Evolutionary conservation across 2,113 vertebrate species (phyloP), one percentile per base, ranked within the genome.

Genomic region (Tapirus terrestris): DNA sequence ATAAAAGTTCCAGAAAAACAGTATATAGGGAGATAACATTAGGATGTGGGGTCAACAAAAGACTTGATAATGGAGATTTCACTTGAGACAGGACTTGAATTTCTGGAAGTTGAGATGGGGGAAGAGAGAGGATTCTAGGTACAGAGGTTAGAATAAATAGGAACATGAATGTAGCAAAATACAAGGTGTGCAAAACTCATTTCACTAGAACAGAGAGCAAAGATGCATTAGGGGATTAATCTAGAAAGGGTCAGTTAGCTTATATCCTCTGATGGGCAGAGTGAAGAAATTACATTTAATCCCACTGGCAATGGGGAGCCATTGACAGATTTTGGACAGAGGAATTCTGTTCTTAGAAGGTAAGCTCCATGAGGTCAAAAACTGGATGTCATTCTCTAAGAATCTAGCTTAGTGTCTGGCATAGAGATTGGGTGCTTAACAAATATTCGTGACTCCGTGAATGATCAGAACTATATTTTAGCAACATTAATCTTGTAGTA

Each of bases 391-490:
- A 58, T 85, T 83, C 68, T 67, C 51, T 84, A 77, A 45, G 77
- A 43, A 53, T 83, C 68, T 91, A 72, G 16, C 16, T 17, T 53
- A 60, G 81, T 14, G 36, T 91, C 61, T 88, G 39, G 5, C 33
- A 53, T 27, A 72, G 29, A 93, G 33, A 79, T 31, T 72, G 1
- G 76, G 17, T 75, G 36, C 84, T 82, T 82, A 91, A 75, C 36
- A 79, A 91, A 67, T 88, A 61, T n/a, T 83, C 0, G 0, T 65
- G 39, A 79, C 68, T 65, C 29, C 7, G 17, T 58, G 29, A 72
- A 67, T 80, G 65, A 48, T 95, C 48, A 96, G n/a, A 82, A 53
- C 29, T 82, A 17, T 79, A 16, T 82, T 36, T 97, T 87, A 91
- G 29, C n/a, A 84, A n/a, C 17, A 21, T 65, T 87, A 82, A 83